Evolutionary conservation across 2,113 vertebrate species (phyloP), one percentile per base, ranked within the genome.

Genomic region (Chrysochloris asiatica): DNA sequence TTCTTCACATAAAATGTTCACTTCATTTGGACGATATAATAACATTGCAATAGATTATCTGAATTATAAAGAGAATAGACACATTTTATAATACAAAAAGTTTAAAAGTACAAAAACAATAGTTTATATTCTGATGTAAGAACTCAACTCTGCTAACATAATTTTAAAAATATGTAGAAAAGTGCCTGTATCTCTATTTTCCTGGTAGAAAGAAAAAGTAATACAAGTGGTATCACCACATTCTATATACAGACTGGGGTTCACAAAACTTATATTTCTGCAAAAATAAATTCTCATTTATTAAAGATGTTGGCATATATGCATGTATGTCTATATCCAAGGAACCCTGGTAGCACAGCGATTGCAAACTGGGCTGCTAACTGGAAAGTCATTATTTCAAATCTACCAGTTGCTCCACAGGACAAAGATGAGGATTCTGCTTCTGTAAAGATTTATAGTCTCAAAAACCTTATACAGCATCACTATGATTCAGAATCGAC

Each of bases 261-360:
- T 56, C 45, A 73, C 69, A 92, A 93, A 90, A 83, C 17, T 59
- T 69, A 30, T 67, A 75, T 93, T 76, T 89, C 38, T 81, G 84
- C 45, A 50, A 80, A 59, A 83, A 88, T 33, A 91, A 65, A 19
- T 14, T 48, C 69, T 85, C 30, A 92, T 38, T 77, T 63, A 21
- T 63, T 89, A 91, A 91, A 71, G 8, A 92, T 63, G 91, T 75
- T 76, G 52, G 47, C 38, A 81, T 45, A 33, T 21, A 79, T 24
- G 17, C 9, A 67, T 4, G 56, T 19, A 33, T 19, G 22, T 45
- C 72, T 5, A 45, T 52, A 67, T 9, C n/a, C n/a, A n/a, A n/a
- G n/a, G n/a, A n/a, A n/a, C n/a, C n/a, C n/a, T n/a, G n/a, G n/a
- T n/a, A n/a, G n/a, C n/a, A n/a, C n/a, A n/a, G n/a, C n/a, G n/a